Conservation (phyloP, 1,140 invertebrate genomes). For the Leptinotarsa texana region DNA sequence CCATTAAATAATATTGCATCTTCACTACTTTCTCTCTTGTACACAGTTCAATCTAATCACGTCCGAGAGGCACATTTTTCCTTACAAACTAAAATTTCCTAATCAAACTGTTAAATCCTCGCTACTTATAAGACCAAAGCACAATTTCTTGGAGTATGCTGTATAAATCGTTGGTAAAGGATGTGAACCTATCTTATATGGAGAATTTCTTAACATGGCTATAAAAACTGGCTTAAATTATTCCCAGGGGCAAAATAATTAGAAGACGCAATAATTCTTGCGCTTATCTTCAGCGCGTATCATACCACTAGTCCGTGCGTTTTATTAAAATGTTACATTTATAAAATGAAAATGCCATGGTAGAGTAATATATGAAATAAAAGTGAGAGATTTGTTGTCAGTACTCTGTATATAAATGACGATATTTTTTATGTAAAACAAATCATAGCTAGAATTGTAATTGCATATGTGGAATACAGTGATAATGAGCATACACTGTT, state of each 20-base stretch:
- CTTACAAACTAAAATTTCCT: neutral
- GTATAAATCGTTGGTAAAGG: neutral
- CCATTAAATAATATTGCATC: too few species aligned
- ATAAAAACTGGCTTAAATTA: constrained; percentile 6
- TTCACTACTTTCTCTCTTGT: too few species aligned
- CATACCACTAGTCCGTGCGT: neutral
- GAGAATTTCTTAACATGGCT: neutral
- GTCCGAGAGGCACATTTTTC: neutral
- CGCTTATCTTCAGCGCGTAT: neutral
- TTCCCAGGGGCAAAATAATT: constrained; percentile 2
- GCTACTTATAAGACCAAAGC: neutral
- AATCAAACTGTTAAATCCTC: neutral
- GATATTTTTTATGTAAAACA: too few species aligned
- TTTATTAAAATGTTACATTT: neutral
- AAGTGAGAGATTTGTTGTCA: too few species aligned
- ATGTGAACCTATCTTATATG: neutral
- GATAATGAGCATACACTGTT: too few species aligned
- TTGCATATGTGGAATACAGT: too few species aligned
- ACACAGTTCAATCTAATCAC: neutral
- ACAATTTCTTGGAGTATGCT: neutral
- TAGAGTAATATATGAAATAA: too few species aligned
- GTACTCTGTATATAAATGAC: too few species aligned
- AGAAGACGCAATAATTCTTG: constrained; percentile 8
- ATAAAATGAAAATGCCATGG: neutral
- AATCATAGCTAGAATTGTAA: too few species aligned